Evolutionary conservation across 64 coral and sea anemone genomes (phyloP).

Genomic region (Cladopsammia gracilis): DNA sequence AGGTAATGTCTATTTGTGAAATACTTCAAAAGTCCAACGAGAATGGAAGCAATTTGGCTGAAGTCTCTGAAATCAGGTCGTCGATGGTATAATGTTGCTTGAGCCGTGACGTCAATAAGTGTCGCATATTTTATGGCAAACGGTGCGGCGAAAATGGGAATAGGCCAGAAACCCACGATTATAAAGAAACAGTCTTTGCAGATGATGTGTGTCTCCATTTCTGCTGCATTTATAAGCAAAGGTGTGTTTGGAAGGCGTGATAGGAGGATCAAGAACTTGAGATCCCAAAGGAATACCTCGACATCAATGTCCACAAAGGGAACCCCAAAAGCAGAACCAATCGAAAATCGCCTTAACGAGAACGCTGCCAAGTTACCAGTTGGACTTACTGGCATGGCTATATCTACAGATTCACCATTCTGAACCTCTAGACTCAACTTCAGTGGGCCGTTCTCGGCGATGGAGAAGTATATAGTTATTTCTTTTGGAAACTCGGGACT

Average conservation of each 20-base stretch:
- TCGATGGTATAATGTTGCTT: slow-evolving; percentile 68
- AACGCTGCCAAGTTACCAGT: slow-evolving; percentile 37
- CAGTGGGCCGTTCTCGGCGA: slow-evolving; percentile 61
- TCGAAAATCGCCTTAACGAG: slow-evolving; percentile 54
- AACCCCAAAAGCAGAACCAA: slow-evolving; percentile 66
- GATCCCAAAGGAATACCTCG: slow-evolving; percentile 74
- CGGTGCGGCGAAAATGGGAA: slow-evolving; percentile 82
- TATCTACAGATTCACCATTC: slow-evolving; percentile 68
- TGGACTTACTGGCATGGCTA: slow-evolving; percentile 4
- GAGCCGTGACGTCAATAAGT: slow-evolving; percentile 38
- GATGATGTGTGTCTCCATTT: slow-evolving; percentile 78
- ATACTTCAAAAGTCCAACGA: slow-evolving; percentile 69
- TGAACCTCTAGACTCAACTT: slow-evolving; percentile 49
- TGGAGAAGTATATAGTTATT: slow-evolving; percentile 34
- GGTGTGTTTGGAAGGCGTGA: slow-evolving; percentile 71
- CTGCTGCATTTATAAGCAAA: slow-evolving; percentile 56
- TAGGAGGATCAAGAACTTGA: slow-evolving; percentile 49
- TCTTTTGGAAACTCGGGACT: slow-evolving; percentile 63
- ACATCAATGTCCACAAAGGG: slow-evolving; percentile 61
- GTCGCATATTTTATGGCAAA: slow-evolving; percentile 57
- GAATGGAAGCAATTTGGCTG: slow-evolving; percentile 31
- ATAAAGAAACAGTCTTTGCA: slow-evolving; percentile 85
- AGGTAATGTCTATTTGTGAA: slow-evolving; percentile 59
- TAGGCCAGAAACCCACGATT: slow-evolving; percentile 42
- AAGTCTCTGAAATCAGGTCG: slow-evolving; percentile 57